These are phyloP conservation scores for Pantala flavescens DNA, from an alignment of 1,140 invertebrate species.

Conservation along the genomic window DNA sequence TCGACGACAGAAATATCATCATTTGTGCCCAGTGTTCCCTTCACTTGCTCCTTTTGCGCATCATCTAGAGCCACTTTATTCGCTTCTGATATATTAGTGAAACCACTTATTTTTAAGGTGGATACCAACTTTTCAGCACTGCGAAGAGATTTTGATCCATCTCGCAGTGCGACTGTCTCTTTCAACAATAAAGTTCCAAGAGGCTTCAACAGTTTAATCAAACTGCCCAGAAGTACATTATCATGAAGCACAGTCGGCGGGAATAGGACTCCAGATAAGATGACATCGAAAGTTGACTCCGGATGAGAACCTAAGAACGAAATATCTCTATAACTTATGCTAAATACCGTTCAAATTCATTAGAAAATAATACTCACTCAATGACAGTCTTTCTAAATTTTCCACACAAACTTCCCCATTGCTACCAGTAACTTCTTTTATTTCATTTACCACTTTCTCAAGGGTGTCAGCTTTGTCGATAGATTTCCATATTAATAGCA, in stretches of 20 bases:
- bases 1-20: conserved; percentile 27
- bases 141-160: background rate
- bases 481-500: background rate
- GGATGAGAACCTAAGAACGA: background rate
- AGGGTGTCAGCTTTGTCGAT: background rate
- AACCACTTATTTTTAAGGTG: conserved; percentile 50
- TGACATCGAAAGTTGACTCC: background rate
- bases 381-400: background rate
- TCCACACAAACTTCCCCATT: background rate
- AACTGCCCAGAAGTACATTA: background rate
- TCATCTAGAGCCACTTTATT: background rate
- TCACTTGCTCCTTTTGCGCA: background rate
- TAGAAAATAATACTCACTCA: background rate
- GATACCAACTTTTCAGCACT: conserved; percentile 31
- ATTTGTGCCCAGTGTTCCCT: background rate
- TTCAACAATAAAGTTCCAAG: background rate
- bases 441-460: background rate
- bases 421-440: background rate
- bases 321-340: background rate
- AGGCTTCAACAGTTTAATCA: background rate
- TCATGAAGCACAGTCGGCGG: background rate
- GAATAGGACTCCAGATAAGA: background rate
- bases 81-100: conserved; percentile 37
- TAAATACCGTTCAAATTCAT: too few relatives aligned
- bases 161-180: background rate